Percentiles rank a stretch among this genome's conserved stretches.
Evolutionary conservation across 1,140 invertebrate species (phyloP).

Genomic region (Lineus longissimus): DNA sequence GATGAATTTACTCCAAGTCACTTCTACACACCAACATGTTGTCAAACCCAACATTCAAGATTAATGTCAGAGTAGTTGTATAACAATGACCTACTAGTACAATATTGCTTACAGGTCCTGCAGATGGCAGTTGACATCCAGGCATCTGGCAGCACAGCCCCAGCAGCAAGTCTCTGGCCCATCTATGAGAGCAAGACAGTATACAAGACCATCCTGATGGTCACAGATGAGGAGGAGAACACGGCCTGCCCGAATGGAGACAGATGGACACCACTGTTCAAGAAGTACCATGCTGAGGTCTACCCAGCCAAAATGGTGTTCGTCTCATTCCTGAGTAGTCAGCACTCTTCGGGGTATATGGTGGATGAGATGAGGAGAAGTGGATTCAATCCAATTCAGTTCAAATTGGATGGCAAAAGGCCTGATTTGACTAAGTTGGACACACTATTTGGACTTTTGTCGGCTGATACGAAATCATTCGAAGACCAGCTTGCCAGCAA

Average conservation of each 20-base stretch:
- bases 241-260: conserved; percentile 9
- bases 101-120: conserved; percentile 29
- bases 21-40: too few species aligned
- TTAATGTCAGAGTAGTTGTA: too few species aligned
- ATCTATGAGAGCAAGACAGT: conserved; percentile 44
- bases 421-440: conserved; percentile 51
- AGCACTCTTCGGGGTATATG: conserved; percentile 44
- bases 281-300: conserved; percentile 46
- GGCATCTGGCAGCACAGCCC: conserved; percentile 41
- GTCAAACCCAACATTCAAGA: too few species aligned
- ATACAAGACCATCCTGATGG: conserved; percentile 49
- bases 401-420: conserved; percentile 34
- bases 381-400: conserved; percentile 38
- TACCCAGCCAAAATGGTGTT: conserved; percentile 48
- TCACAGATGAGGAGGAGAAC: conserved; percentile 53
- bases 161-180: conserved; percentile 44
- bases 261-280: conserved; percentile 28
- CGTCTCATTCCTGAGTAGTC: conserved; percentile 44
- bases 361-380: conserved; percentile 22
- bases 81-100: too few species aligned
- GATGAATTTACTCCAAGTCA: too few species aligned
- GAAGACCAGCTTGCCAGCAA: conserved; percentile 24
- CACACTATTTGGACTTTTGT: conserved; percentile 43
- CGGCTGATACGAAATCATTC: conserved; percentile 33
- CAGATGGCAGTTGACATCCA: conserved; percentile 37